These are phyloP conservation scores for Toxotes jaculatrix DNA, from an alignment of 2,113 vertebrate genomes.

Conservation along the genomic window DNA sequence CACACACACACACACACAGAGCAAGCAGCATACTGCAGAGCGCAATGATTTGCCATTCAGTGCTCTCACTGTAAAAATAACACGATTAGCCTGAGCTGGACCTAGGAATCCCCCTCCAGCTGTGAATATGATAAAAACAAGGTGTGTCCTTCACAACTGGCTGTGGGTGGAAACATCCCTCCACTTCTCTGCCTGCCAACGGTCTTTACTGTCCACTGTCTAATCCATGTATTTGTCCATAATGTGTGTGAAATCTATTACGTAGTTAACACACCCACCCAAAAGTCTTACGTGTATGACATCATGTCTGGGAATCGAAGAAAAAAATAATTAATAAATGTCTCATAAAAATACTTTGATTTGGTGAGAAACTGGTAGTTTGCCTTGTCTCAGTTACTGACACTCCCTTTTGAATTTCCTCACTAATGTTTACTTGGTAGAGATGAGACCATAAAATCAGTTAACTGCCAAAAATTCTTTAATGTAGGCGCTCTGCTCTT, in stretches of 20 bases:
- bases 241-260: constrained; percentile 18
- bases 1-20: constrained; percentile 4
- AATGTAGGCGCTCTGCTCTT: neutral
- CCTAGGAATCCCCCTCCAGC: constrained; percentile 45
- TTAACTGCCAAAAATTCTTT: no score
- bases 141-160: constrained; percentile 26
- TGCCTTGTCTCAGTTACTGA: neutral
- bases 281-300: constrained; percentile 51
- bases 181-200: neutral
- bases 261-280: constrained; percentile 27
- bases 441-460: neutral
- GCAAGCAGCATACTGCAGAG: neutral
- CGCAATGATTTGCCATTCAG: constrained; percentile 13
- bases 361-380: constrained; percentile 22
- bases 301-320: constrained; percentile 56
- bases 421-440: neutral
- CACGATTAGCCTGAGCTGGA: constrained; percentile 11
- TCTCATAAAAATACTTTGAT: constrained; percentile 2
- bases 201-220: constrained; percentile 2
- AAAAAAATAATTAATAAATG: constrained; percentile 5
- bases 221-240: constrained; percentile 11
- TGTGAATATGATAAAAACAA: constrained; percentile 47
- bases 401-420: constrained; percentile 3
- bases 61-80: constrained; percentile 25
- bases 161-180: constrained; percentile 11